Base-by-base conservation (phyloP, 2,888 invertebrate species). In the Sisyra nigra region DNA sequence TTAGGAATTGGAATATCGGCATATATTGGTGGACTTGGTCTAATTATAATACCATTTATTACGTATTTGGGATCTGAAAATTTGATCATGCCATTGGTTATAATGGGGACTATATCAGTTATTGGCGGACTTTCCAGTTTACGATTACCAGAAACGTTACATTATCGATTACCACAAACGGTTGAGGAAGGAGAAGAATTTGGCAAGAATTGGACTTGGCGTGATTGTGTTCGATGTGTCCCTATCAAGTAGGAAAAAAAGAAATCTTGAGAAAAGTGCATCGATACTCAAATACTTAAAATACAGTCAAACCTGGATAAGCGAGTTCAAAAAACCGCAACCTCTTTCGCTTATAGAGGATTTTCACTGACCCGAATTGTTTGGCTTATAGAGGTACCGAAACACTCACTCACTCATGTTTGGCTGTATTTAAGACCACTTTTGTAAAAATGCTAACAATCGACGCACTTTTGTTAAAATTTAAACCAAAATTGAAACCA, bases 1-100 rank as follows among this genome's bases (percentile, higher is more conserved):
- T 69, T 91, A 44, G 92, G 91, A 11, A 89, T 92, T 51, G 91
- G 91, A 38, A 80, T 86, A 42, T 89, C 89, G 2, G 87, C 89
- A 11, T 91, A 92, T 58, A 81, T 91, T 50, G 89, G 86, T 41
- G 91, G 91, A 42, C 66, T 88, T 48, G 92, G 91, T 32, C 68
- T 91, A 37, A 83, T 88, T 48, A 76, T 88, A 44, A 91, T 91
- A 57, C 92, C 92, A 9, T 89, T 89, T 62, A 79, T 91, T 47
- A 89, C 86, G 42, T 89, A 89, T 62, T 69, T 92, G 72, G 91
- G 91, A 1, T 78, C 81, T 45, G 87, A 86, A 56, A 83, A 83
- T 59, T 66, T 88, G 17, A 80, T 86, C 19, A 62, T 91, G 44
- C 89, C 89, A 0, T 60, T 89, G 44, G 78, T 87, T 1, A 84